These are phyloP conservation scores for Melinopterus prodromus DNA, from an alignment of 2,888 invertebrate species.

Conservation along the genomic window DNA sequence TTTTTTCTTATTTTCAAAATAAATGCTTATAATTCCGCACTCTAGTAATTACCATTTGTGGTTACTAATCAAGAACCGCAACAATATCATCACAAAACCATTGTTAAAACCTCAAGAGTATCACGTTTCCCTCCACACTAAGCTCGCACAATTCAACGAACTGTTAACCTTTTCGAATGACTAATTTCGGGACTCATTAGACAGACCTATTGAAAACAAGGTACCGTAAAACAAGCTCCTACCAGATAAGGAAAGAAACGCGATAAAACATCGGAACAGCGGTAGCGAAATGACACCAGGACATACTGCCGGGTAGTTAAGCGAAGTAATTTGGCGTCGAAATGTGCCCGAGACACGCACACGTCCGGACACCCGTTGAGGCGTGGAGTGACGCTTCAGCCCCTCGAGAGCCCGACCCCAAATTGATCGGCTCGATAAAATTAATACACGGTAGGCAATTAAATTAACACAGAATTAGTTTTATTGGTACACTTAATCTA, in stretches of 20 bases:
- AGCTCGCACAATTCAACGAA: not conserved
- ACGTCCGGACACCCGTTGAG: not conserved
- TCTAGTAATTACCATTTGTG: too few relatives aligned
- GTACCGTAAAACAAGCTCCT: not conserved
- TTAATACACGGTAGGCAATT: not conserved
- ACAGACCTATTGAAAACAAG: not conserved
- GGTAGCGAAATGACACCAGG: not conserved
- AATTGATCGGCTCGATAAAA: not conserved
- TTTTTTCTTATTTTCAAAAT: too few relatives aligned
- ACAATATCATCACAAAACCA: too few relatives aligned
- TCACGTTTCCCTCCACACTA: not conserved
- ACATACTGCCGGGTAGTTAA: slow-evolving; percentile 4
- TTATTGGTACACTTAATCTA: not conserved
- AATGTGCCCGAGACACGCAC: not conserved
- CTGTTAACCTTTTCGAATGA: not conserved
- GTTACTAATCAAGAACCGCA: too few relatives aligned
- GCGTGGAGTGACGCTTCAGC: not conserved
- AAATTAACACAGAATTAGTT: slow-evolving; percentile 4
- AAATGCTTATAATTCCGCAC: too few relatives aligned
- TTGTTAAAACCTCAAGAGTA: too few relatives aligned
- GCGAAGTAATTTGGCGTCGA: not conserved
- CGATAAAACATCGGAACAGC: not conserved
- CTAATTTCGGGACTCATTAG: slow-evolving; percentile 4
- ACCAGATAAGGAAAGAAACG: not conserved
- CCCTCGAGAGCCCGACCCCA: not conserved